Evolutionary conservation across 2,888 invertebrate species (phyloP).

Genomic region (Tipula helvola): DNA sequence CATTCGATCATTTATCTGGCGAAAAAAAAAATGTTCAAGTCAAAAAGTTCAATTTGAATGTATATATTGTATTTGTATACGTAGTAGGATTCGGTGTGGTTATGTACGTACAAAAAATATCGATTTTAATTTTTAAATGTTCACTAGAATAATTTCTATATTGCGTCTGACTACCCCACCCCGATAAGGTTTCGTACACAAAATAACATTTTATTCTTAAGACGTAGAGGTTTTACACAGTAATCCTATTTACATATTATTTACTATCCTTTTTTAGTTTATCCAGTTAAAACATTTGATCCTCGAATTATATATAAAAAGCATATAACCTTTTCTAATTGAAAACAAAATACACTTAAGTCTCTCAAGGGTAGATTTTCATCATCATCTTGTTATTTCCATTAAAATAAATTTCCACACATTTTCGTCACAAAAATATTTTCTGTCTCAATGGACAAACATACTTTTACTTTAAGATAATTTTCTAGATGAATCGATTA

Average conservation of each 20-base stretch:
- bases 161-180: not conserved
- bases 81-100: not conserved
- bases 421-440: not conserved
- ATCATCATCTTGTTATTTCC: not conserved
- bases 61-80: not conserved
- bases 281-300: not conserved
- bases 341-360: not conserved
- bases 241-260: not conserved
- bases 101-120: not conserved
- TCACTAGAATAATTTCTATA: not conserved
- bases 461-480: not conserved
- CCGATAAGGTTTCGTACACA: not conserved
- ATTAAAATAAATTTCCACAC: not conserved
- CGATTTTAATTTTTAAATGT: not conserved
- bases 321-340: not conserved
- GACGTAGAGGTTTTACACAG: not conserved
- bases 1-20: not conserved
- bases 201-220: not conserved
- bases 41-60: not conserved
- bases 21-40: not conserved
- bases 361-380: not conserved
- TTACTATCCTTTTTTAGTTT: not conserved
- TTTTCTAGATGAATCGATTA: not conserved
- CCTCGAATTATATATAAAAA: not conserved
- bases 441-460: slow-evolving; percentile 4